Base-by-base conservation (phyloP, 2,888 invertebrate species). In the Tortricodes alternella region DNA sequence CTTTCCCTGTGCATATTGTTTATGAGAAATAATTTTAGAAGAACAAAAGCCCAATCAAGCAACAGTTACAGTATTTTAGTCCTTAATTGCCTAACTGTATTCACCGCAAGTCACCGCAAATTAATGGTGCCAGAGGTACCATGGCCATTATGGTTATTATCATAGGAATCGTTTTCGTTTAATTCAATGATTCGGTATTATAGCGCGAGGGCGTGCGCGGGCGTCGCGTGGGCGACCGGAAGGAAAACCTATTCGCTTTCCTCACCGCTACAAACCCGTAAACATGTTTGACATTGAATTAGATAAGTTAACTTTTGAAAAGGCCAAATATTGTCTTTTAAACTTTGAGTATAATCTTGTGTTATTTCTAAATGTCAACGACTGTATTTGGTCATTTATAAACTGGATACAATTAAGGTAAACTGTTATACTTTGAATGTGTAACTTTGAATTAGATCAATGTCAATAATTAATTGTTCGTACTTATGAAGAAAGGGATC, bases 221-320 rank as follows among this genome's bases (percentile, higher is more conserved):
- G 82, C 73, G 74, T 66, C 59, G 64, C 70, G 89, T 88, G 78
- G 89, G 88, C 79, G 85, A 72, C 85, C 87, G 89, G 88, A 89
- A 89, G 89, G 86, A 87, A 29, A 89, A 71, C 75, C 67, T 56
- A 50, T 56, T 56, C 43, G 43, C 49, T 56, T 56, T 56, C 56
- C 56, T n/a, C n/a, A 56, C 49, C 21, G 56, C 50, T 27, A 19
- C 43, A 35, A 37, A 41, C 29, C 44, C 43, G 37, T 44, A 50
- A 50, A 50, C 56, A 49, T 44, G 56, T 56, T 53, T 50, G 56
- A 50, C 56, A 56, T 50, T 56, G 56, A 50, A 56, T 56, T 56
- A 44, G 56, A 43, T 50, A 38, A 43, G 44, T 43, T 44, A 50
- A 56, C 49, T 49, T 55, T 55, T 55, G n/a, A 49, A 43, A 27